phyloP scores from a whole-genome alignment of 2,888 invertebrate species.

The Synergus japonicus region DNA sequence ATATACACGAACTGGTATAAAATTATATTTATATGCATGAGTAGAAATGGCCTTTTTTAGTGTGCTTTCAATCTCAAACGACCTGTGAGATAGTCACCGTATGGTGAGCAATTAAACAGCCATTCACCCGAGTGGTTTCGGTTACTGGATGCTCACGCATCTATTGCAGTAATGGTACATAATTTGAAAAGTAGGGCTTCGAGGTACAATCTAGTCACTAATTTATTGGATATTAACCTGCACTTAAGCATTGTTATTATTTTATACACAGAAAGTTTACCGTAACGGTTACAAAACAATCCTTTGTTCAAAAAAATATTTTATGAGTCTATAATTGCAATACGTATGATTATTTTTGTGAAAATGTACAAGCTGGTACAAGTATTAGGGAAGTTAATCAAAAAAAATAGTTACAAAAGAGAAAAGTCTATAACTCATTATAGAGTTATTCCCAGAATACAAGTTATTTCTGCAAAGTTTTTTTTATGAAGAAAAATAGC shows the following conservation, averaged over 20 bases:
- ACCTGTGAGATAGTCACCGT: background rate
- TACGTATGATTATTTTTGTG: background rate
- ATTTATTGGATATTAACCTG: background rate
- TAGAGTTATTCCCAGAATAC: no score
- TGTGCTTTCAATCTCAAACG: constrained; percentile 18
- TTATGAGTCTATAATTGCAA: background rate
- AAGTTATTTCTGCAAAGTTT: no score
- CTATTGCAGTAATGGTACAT: background rate
- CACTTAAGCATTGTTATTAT: background rate
- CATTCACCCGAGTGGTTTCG: constrained; percentile 16
- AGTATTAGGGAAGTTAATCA: background rate
- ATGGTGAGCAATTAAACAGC: constrained; percentile 27
- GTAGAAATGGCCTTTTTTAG: constrained; percentile 8
- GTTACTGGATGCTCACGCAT: background rate
- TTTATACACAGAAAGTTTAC: background rate
- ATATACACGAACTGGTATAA: constrained; percentile 14
- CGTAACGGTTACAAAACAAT: background rate
- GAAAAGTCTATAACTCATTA: no score
- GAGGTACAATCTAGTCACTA: background rate
- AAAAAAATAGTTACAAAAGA: background rate
- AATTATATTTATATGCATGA: constrained; percentile 6
- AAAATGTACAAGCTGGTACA: no score
- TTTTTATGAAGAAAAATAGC: no score
- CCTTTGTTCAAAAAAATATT: background rate
- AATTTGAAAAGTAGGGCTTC: constrained; percentile 4